Conservation (phyloP, 2,797 vertebrate species). For the Acanthornis magna region DNA sequence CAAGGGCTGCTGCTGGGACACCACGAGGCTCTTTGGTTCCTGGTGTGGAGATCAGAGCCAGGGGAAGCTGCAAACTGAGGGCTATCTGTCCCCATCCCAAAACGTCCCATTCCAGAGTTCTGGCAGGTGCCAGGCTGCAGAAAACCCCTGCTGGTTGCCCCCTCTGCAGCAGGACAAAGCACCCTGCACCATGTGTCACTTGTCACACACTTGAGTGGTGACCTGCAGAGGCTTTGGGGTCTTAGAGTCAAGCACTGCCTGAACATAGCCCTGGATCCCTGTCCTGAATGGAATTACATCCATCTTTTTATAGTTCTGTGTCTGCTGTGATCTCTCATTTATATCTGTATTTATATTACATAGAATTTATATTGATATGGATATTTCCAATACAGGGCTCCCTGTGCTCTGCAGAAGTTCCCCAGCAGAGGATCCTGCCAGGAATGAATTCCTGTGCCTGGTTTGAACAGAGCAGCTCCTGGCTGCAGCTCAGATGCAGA, state of each 20-base stretch:
- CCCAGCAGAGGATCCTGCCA: neutral
- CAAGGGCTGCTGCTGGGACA: neutral
- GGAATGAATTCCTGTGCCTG: neutral
- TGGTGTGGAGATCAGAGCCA: rapidly evolving
- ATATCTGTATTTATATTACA: neutral
- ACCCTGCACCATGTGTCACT: neutral
- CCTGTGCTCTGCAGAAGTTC: neutral
- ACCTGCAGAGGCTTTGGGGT: neutral
- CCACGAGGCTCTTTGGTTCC: neutral
- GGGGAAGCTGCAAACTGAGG: neutral
- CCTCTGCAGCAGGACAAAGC: neutral
- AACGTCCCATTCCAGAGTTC: rapidly evolving
- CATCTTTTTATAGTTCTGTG: neutral
- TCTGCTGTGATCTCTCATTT: neutral
- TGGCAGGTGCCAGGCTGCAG: neutral
- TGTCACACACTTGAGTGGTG: neutral
- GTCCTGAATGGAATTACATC: neutral
- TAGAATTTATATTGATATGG: neutral
- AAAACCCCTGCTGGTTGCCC: rapidly evolving
- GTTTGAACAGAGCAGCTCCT: neutral
- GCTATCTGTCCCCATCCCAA: neutral
- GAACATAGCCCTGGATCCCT: neutral
- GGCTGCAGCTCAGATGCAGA: neutral
- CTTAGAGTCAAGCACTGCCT: neutral
- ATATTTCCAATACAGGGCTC: neutral